phyloP scores from a whole-genome alignment of 2,797 vertebrate genomes.

The Carduelis carduelis region DNA sequence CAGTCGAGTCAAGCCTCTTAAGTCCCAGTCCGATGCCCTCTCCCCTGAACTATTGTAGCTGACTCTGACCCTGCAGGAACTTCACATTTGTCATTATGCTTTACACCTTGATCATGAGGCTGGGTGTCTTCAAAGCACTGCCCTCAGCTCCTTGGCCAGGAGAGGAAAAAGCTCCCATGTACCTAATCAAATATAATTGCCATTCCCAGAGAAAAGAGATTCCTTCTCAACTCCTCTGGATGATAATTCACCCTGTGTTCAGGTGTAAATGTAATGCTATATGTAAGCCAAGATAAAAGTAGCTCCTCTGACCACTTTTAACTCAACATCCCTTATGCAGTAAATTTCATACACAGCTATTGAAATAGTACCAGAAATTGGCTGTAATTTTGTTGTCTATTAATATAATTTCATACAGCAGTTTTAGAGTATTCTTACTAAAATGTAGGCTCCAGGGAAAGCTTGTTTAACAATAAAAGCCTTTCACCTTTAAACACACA shows the following conservation, averaged over 20 bases:
- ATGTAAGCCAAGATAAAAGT: conserved; percentile 64
- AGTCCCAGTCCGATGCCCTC: conserved; percentile 65
- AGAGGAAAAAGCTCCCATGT: conserved; percentile 67
- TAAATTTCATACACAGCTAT: conserved; percentile 54
- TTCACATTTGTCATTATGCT: conserved; percentile 66
- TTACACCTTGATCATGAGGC: conserved; percentile 67
- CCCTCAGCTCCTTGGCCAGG: conserved; percentile 65
- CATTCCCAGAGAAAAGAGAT: conserved; percentile 69
- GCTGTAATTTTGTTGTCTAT: conserved; percentile 51
- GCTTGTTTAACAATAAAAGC: conserved; percentile 42
- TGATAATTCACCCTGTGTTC: conserved; percentile 68
- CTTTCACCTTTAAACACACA: conserved; percentile 3
- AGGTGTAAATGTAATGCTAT: conserved; percentile 68
- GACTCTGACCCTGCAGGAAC: conserved; percentile 60
- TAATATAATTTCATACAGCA: conserved; percentile 20
- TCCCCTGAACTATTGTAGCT: conserved; percentile 60
- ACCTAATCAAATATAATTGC: conserved; percentile 70
- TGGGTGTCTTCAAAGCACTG: conserved; percentile 68
- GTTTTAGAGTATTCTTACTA: conserved; percentile 15
- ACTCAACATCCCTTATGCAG: conserved; percentile 56
- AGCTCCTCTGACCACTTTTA: conserved; percentile 61
- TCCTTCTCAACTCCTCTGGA: conserved; percentile 66
- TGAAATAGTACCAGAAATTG: conserved; percentile 33
- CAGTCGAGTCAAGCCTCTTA: conserved; percentile 61
- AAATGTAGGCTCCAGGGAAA: not conserved